A percentile compares a stretch with the other conserved stretches of the same genome.
These are phyloP conservation scores for Drosophila bunnanda DNA, from an alignment of 2,888 invertebrate species.

Conservation along the genomic window DNA sequence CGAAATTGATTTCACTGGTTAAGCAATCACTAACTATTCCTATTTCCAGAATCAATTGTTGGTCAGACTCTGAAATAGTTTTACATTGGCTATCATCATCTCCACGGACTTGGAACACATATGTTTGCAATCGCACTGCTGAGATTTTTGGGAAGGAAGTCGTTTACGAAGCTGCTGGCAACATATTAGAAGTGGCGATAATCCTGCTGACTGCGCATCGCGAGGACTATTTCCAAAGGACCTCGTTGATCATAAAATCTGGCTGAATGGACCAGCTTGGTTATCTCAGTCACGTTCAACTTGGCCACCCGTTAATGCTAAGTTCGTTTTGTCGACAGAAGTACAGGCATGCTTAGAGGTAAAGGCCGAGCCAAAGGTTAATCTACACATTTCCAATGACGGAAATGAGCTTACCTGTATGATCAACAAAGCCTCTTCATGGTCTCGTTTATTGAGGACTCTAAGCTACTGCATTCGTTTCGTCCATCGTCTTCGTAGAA, in stretches of 20 bases:
- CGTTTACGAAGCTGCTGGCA: too few species aligned
- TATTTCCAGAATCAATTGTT: constrained; percentile 6
- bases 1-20: background rate
- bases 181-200: background rate
- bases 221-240: background rate
- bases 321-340: too few species aligned
- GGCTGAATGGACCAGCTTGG: background rate
- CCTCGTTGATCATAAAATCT: background rate
- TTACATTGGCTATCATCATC: constrained; percentile 10
- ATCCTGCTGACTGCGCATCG: background rate
- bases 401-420: background rate
- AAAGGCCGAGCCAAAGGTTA: too few species aligned
- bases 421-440: background rate
- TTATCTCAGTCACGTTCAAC: background rate
- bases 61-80: constrained; percentile 5
- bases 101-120: constrained; percentile 1
- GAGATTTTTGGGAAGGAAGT: background rate
- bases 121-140: background rate
- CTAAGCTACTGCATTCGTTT: background rate
- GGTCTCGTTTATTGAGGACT: background rate
- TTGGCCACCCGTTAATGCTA: too few species aligned
- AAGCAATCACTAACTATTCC: background rate
- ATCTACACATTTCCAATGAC: too few species aligned
- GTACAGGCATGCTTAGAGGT: too few species aligned
- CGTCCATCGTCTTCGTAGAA: background rate